Percentiles rank a stretch among this genome's conserved stretches.
phyloP scores from a whole-genome alignment of 2,888 invertebrate species.

The Diadegma fenestrale region DNA sequence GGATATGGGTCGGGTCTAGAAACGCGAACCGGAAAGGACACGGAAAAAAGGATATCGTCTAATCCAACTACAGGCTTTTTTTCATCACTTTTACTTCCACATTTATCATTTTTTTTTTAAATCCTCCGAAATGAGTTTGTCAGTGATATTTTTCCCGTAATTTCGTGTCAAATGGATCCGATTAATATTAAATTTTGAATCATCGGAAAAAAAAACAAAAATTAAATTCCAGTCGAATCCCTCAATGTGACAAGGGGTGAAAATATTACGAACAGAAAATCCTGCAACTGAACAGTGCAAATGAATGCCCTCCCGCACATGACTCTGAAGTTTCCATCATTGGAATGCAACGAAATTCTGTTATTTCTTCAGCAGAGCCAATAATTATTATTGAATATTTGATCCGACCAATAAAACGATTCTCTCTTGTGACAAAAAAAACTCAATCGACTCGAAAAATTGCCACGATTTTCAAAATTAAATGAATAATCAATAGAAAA shows the following conservation, averaged over 20 bases:
- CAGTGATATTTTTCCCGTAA: not conserved
- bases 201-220: not conserved
- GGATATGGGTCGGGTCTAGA: slow-evolving; percentile 20
- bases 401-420: no score
- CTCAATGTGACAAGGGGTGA: not conserved
- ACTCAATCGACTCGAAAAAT: no score
- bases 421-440: no score
- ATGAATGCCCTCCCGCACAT: not conserved
- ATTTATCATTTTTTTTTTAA: slow-evolving; percentile 4
- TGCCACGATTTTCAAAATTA: no score
- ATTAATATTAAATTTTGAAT: not conserved
- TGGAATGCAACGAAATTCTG: no score
- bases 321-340: no score
- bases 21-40: slow-evolving; percentile 34
- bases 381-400: no score
- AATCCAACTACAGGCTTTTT: slow-evolving; percentile 32
- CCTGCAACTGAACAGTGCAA: not conserved
- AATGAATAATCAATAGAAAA: no score
- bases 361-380: no score
- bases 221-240: not conserved
- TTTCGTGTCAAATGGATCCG: not conserved
- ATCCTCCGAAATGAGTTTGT: not conserved
- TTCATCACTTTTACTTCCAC: not conserved
- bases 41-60: slow-evolving; percentile 56
- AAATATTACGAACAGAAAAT: not conserved